These are phyloP conservation scores for Drosophila busckii DNA, from an alignment of 1,140 invertebrate species.

Conservation along the genomic window DNA sequence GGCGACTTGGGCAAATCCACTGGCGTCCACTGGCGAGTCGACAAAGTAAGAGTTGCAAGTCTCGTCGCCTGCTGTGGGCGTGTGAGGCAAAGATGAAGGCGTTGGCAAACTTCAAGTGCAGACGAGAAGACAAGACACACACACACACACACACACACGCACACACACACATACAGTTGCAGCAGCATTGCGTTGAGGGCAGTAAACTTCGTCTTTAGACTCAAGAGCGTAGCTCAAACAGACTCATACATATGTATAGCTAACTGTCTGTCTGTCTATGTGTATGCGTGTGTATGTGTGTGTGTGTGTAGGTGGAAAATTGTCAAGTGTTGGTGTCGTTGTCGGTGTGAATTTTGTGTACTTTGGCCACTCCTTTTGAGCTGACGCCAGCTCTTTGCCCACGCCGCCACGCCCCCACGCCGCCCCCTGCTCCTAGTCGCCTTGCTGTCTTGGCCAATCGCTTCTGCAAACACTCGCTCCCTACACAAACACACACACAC, in stretches of 20 bases:
- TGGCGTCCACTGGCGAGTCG: too few species aligned
- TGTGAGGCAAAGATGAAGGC: too few species aligned
- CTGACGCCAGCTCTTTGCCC: conserved; percentile 25
- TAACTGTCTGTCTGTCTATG: background rate
- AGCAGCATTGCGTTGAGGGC: too few species aligned
- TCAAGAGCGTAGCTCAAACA: too few species aligned
- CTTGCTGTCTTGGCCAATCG: conserved; percentile 66
- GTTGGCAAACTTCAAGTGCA: too few species aligned
- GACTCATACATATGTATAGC: too few species aligned
- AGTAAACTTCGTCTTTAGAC: too few species aligned
- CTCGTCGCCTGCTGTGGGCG: too few species aligned
- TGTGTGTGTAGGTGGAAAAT: conserved; percentile 32
- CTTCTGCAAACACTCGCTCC: conserved; percentile 55
- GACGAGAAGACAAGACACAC: conserved; percentile 3
- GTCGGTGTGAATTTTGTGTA: conserved; percentile 78
- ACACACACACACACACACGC: background rate
- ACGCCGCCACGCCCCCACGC: background rate
- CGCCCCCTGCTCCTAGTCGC: background rate
- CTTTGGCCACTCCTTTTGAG: conserved; percentile 79
- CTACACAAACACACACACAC: conserved; percentile 21
- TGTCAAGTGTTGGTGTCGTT: conserved; percentile 58
- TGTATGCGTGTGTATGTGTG: background rate
- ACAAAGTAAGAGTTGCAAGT: too few species aligned
- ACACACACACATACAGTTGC: conserved; percentile 4
- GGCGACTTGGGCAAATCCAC: too few species aligned